Percentiles rank a stretch among this genome's conserved stretches.
Evolutionary conservation across 2,888 invertebrate species (phyloP).

Genomic region (Amiota communis): DNA sequence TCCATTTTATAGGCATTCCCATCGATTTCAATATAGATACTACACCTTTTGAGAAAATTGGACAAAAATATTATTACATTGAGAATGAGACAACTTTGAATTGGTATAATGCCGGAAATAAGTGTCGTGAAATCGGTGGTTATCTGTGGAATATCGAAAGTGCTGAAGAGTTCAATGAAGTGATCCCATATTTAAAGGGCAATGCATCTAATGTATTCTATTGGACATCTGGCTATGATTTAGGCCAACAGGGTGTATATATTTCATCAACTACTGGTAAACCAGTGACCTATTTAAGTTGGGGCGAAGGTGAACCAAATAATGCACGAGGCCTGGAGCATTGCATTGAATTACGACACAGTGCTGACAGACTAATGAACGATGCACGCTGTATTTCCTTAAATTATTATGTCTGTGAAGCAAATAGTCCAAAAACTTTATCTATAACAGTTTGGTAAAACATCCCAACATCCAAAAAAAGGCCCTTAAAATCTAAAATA

Average conservation of each 20-base stretch:
- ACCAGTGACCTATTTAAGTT: conserved; percentile 8
- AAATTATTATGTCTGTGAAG: conserved; percentile 4
- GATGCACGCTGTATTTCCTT: neutral
- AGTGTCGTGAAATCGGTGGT: conserved; percentile 41
- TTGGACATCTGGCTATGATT: conserved; percentile 28
- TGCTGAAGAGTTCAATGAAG: conserved; percentile 34
- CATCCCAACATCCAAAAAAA: neutral
- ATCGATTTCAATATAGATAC: neutral
- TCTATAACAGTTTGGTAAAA: conserved; percentile 13
- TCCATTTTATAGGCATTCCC: neutral
- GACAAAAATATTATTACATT: conserved; percentile 40
- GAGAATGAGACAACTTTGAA: conserved; percentile 23
- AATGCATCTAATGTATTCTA: conserved; percentile 7
- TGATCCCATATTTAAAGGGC: neutral
- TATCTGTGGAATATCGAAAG: conserved; percentile 43
- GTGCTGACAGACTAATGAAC: neutral
- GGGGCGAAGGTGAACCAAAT: conserved; percentile 12
- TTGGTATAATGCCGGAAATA: conserved; percentile 41
- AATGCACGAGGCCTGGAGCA: conserved; percentile 6
- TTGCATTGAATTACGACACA: conserved; percentile 7
- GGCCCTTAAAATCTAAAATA: too few relatives aligned
- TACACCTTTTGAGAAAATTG: conserved; percentile 30
- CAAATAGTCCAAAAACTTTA: conserved; percentile 14
- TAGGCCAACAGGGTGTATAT: neutral
- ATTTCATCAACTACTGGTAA: conserved; percentile 12